Evolutionary conservation across 2,113 vertebrate genomes (phyloP), one percentile per base, ranked within the genome.

Genomic region (Castor canadensis): DNA sequence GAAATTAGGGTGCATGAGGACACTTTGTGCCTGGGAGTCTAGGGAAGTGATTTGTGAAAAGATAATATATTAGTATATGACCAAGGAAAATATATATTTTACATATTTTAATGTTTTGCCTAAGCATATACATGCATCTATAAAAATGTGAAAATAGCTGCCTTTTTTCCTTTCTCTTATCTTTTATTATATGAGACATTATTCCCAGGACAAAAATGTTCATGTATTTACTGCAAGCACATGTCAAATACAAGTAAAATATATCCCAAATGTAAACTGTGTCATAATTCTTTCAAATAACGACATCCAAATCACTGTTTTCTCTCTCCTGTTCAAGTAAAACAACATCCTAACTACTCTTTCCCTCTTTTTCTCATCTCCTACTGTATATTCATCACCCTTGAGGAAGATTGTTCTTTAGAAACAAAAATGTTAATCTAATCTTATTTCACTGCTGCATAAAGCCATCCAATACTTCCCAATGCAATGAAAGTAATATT

Each of bases 151-250:
- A 76, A 93, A 72, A 73, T 32, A 49, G 6, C 1, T 75, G 43
- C 32, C 60, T 73, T 93, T 90, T 64, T 16, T 82, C 52, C 35
- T 77, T 88, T 82, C 10, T 76, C 26, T 56, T 84, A 6, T 66
- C 28, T 82, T 9, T 75, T 52, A 43, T 92, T 85, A 5, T 45
- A 38, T 58, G 26, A 92, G 87, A 56, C 1, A 17, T 0, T 89
- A 83, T 62, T 89, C 19, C 52, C 10, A 86, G 15, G 32, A 67
- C 43, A 96, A 86, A 96, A 93, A 52, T 87, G 16, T 92, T 86
- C 43, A 66, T 54, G 22, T 11, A 73, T 26, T 77, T 64, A 67
- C 7, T 94, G 32, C 19, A 86, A 88, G 20, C 81, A 52, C 30
- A 49, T 54, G 32, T 54, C n/a, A 73, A 93, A 67, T 87, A 62